Evolutionary conservation across 2,113 vertebrate species (phyloP), one percentile per base, ranked within the genome.

Genomic region (Alaudala cheleensis): DNA sequence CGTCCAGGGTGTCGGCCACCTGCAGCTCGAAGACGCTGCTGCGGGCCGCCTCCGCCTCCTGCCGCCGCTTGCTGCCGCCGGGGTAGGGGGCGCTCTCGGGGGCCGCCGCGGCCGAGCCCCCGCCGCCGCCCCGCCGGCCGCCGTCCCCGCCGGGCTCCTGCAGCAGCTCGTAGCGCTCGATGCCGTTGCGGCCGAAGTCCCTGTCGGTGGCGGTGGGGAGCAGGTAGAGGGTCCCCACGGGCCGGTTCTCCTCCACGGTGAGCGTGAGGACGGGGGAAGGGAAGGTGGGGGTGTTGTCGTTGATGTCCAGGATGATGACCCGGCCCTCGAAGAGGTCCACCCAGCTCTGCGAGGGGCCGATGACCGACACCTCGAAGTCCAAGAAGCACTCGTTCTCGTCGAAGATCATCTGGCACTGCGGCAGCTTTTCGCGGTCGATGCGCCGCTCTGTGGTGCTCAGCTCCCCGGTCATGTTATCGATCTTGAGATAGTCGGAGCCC

Each of bases 361-460:
- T 99, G 83, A 99, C 99, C 15, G 99, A 99, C 97, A 99, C 99
- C 95, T 99, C 99, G 74, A 99, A 99, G 98, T 99, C 99, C 97
- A 99, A 97, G 96, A 99, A 99, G 73, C 99, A 99, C 97, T 99
- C 99, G 56, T 99, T 99, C 96, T 99, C 99, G 94, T 99, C 99
- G 98, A 99, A 99, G 93, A 99, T 99, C 99, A 99, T 99, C 97
- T 99, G 99, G 98, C 99, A 99, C 98, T 99, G 99, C 97, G 99
- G 99, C 93, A 99, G 97, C 98, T 99, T 99, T 91, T 99, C 99
- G 25, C 99, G 99, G 99, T 99, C 99, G 95, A 99, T 99, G 96
- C 99, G 98, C 95, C 99, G 97, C 97, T 99, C 99, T 53, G 99
- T 99, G 70, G 99, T 99, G 98, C 98, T 99, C 96, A 99, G 98